Conservation (phyloP, 2,888 invertebrate species). For the Globia sparganii region DNA sequence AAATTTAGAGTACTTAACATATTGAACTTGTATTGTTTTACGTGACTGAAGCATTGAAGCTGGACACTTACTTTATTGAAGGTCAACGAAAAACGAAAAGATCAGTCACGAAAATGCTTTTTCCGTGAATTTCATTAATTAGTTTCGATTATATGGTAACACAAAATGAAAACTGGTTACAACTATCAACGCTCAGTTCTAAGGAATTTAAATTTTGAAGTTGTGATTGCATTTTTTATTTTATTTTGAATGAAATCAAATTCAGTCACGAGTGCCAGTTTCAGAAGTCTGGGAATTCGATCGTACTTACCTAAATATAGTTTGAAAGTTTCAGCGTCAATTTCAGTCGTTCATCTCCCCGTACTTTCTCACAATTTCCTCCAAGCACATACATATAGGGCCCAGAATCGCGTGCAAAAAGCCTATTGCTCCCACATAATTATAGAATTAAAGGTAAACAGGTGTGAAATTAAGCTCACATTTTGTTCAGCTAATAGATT, state of each 20-base stretch:
- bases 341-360: neutral
- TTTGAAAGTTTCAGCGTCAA: slow-evolving; percentile 8
- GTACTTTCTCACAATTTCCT: neutral
- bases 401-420: slow-evolving; percentile 81
- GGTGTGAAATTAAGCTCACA: slow-evolving; percentile 89
- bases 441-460: slow-evolving; percentile 89
- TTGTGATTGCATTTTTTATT: neutral
- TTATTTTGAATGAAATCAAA: neutral
- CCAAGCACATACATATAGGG: slow-evolving; percentile 15
- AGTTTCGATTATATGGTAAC: neutral
- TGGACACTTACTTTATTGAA: slow-evolving; percentile 16
- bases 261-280: neutral
- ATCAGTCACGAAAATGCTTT: slow-evolving; percentile 48
- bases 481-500: slow-evolving; percentile 88
- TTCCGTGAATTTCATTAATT: slow-evolving; percentile 31
- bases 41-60: neutral
- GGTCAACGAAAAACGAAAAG: slow-evolving; percentile 32
- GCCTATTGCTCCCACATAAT: slow-evolving; percentile 82
- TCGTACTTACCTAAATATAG: neutral
- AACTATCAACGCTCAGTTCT: neutral
- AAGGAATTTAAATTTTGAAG: neutral
- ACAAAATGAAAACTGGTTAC: neutral
- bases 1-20: too few relatives aligned
- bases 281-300: neutral
- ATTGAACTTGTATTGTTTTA: neutral